Conservation (phyloP, 2,113 vertebrate species). For the Protomyctophum bolini region DNA sequence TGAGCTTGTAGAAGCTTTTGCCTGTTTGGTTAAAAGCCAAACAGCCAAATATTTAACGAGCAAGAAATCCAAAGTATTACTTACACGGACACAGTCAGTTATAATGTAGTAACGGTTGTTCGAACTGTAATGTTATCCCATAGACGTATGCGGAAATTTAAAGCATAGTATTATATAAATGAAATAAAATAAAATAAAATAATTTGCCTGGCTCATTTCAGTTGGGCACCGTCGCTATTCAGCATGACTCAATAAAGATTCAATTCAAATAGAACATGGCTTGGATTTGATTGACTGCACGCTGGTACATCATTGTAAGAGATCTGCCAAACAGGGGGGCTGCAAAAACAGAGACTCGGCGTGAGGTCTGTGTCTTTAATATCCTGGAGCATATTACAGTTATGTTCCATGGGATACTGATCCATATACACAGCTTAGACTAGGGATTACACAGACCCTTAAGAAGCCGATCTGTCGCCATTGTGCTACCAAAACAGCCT, state of each 20-base stretch:
- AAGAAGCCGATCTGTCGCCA: slow-evolving; percentile 29
- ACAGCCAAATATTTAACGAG: slow-evolving; percentile 27
- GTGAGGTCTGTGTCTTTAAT: slow-evolving; percentile 37
- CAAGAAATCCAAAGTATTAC: slow-evolving; percentile 36
- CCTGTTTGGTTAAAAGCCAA: slow-evolving; percentile 19
- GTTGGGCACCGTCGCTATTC: neutral
- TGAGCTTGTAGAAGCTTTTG: too few relatives aligned
- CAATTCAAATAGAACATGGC: neutral
- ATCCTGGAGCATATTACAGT: slow-evolving; percentile 46
- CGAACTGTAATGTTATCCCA: slow-evolving; percentile 21
- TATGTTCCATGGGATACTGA: slow-evolving; percentile 41
- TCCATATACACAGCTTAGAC: slow-evolving; percentile 35
- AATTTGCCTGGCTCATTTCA: slow-evolving; percentile 5
- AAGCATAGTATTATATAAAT: slow-evolving; percentile 18
- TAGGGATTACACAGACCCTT: slow-evolving; percentile 40
- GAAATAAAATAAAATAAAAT: neutral
- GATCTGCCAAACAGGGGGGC: neutral
- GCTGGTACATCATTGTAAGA: neutral
- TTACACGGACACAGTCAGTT: slow-evolving; percentile 30
- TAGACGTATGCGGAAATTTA: slow-evolving; percentile 3
- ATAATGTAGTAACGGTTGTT: slow-evolving; percentile 36
- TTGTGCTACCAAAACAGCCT: slow-evolving; percentile 30
- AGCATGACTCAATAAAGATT: slow-evolving; percentile 5
- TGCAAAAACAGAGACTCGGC: slow-evolving; percentile 23
- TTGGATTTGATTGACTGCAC: neutral